Evolutionary conservation across 2,888 invertebrate species (phyloP), one percentile per base, ranked within the genome.

Genomic region (Cryptosula pallasiana): DNA sequence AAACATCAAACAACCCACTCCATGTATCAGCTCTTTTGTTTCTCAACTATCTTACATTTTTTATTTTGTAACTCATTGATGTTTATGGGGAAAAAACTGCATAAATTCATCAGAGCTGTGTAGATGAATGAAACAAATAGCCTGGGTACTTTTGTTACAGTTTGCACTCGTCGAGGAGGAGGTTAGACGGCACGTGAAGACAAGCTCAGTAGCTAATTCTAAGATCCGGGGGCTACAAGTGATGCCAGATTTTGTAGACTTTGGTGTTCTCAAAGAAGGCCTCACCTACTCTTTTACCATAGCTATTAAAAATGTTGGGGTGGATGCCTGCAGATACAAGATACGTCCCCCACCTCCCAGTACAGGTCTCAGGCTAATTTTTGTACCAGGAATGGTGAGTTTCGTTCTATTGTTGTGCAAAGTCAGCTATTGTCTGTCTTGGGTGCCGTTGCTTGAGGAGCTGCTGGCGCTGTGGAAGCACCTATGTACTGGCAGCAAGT

Each of bases 301-400:
- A 34, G 73, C 76, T 29, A 76, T 85, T 45, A 81, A 79, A 73
- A 85, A 85, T 76, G 82, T 82, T 9, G 84, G 84, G 2, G 78
- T 82, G 32, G 84, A 85, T 74, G 76, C 82, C 13, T 84, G 84
- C 75, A 75, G 83, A 69, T 85, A 81, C 76, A 83, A 82, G 74
- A 71, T 85, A 35, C 80, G 79, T 72, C 84, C 83, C 73, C 85
- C 84, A 23, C 83, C 84, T 3, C 83, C 84, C 1, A 79, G 82
- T 27, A 83, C 83, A 34, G 85, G 85, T 0, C 76, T 85, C 23
- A 76, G 80, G 35, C 78, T 84, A 29, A 72, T 81, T 73, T 84
- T 80, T 77, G 80, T 79, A 75, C 82, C 82, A 23, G 84, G 84
- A 69, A 79, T 83, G 27, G 84, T 85, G 75, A 78, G 82, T 79